Evolutionary conservation across 2,888 invertebrate genomes (phyloP).

Genomic region (Thumatha senex): DNA sequence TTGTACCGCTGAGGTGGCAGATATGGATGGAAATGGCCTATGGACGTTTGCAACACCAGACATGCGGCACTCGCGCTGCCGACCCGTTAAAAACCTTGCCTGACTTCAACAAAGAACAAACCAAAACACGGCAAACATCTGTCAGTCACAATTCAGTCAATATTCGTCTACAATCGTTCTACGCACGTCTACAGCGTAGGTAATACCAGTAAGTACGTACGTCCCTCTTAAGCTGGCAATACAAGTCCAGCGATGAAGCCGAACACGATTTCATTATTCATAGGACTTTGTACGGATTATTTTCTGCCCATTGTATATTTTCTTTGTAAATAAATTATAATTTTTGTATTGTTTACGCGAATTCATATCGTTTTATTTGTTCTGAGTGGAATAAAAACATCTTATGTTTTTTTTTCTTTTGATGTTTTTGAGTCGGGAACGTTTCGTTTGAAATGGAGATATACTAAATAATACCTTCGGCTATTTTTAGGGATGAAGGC

Average conservation of each 20-base stretch:
- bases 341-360: slow-evolving; percentile 31
- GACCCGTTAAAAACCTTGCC: too few species aligned
- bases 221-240: slow-evolving; percentile 13
- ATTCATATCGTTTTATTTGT: slow-evolving; percentile 35
- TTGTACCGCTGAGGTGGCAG: too few species aligned
- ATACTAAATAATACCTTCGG: slow-evolving; percentile 9
- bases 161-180: neutral
- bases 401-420: slow-evolving; percentile 21
- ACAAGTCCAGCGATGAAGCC: slow-evolving; percentile 18
- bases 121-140: too few species aligned
- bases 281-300: slow-evolving; percentile 35
- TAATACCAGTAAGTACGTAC: neutral
- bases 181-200: neutral
- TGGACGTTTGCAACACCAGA: too few species aligned
- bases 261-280: slow-evolving; percentile 39
- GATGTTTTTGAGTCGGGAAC: slow-evolving; percentile 12
- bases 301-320: slow-evolving; percentile 28
- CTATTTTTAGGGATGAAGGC: slow-evolving; percentile 2
- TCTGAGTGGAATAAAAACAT: slow-evolving; percentile 19
- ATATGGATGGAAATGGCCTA: too few species aligned
- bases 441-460: slow-evolving; percentile 7
- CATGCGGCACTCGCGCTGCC: too few species aligned
- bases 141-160: too few species aligned
- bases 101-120: too few species aligned
- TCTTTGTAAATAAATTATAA: slow-evolving; percentile 37